Evolutionary conservation across 2,797 vertebrate species (phyloP), one percentile per base, ranked within the genome.

Genomic region (Sphenodon punctatus): DNA sequence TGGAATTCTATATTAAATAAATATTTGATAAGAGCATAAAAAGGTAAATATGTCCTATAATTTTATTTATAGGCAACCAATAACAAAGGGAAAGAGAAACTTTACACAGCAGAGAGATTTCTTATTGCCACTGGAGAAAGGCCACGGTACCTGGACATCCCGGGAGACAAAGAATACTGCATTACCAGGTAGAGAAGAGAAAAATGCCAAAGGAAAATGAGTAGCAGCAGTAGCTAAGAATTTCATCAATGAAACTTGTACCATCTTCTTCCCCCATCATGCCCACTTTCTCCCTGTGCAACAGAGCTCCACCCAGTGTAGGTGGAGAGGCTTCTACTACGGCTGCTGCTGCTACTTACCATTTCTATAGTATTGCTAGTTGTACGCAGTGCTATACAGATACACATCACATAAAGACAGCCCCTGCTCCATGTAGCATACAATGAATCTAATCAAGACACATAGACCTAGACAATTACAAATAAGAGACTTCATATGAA

Each of bases 61-160:
- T 22, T 90, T 92, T 83, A 63, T 90, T 75, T 82, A 27, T 75
- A 97, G 97, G 90, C 95, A 88, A 97, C 94, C 42, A 96, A 97
- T 78, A 92, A 92, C 84, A 95, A 89, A 73, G 96, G 96, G 43
- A 87, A 91, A 80, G 95, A 94, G 82, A 96, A 95, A 27, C 89
- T 85, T 34, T 94, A 96, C 75, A 96, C 96, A 0, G 96, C 96
- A 20, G 96, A 96, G 84, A 95, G 82, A 39, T 95, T 97, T 78
- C 94, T 98, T 77, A 93, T 98, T 45, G 96, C 97, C 20, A 97
- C 97, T 2, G 97, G 97, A 76, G 96, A 97, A 82, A 93, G 95
- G 36, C 96, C 96, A 3, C 95, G 95, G 25, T 97, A 97, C 78
- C 84, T 93, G 77, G 95, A 85, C 58, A 88, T 97, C 80, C 95